Evolutionary conservation across 2,888 invertebrate species (phyloP), one percentile per base, ranked within the genome.

Genomic region (Lapara coniferarum): DNA sequence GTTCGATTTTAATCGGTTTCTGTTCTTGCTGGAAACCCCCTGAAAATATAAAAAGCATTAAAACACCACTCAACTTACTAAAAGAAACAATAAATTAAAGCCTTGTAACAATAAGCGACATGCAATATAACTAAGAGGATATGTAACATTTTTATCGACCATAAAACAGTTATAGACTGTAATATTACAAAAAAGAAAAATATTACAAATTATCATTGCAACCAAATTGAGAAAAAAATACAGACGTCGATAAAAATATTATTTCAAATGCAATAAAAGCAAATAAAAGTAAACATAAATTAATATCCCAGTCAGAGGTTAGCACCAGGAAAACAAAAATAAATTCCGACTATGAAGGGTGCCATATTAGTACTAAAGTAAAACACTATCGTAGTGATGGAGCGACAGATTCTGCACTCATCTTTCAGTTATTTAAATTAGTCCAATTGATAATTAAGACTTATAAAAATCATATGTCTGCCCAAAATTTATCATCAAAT

Each of bases 1-100:
- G 92, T 71, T 93, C 92, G 2, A 85, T 75, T 72, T 92, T 92
- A 70, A 92, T 89, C 25, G 81, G 78, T 53, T 80, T 74, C 67
- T 78, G 82, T 3, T 86, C 84, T 12, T 78, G 71, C 46, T 75
- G 75, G 72, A 78, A 83, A n/a, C 74, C 67, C 53, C 80, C 87
- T 88, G 81, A 5, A 81, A 72, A 19, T 10, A n/a, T 49, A 8
- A 51, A 56, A 58, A 13, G 46, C 4, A 37, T 66, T 67, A 55
- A 53, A 19, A 57, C 19, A 12, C 16, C 13, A 67, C 44, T 37
- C 5, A 16, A 16, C 53, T 63, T 44, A 16, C 1, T 1, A 46
- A 46, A 19, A 71, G 8, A 70, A 52, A 66, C 46, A 66, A 19
- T 16, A 66, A 44, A 12, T 14, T 16, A 69, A 74, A 72, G 71